Base-by-base conservation (phyloP, 2,888 invertebrate species). In the Lasioglossum malachurum region DNA sequence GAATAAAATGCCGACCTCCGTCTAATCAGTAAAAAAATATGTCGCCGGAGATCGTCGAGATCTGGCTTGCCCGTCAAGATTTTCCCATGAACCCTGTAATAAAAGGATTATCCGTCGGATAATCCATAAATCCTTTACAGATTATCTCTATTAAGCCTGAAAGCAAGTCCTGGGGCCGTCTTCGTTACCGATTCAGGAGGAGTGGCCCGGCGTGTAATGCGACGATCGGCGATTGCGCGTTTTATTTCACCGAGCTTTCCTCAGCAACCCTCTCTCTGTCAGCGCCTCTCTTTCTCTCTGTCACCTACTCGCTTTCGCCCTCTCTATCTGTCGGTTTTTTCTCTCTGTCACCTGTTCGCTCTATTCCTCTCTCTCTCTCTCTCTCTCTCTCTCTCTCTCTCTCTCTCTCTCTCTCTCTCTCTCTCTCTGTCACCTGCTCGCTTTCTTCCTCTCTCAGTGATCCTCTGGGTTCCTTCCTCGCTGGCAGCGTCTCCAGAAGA, bases 71-170 rank as follows among this genome's bases (percentile, higher is more conserved):
- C 53, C 23, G 72, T 85, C n/a, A 83, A 60, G 53, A 73, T 53
- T 38, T 38, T 67, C 31, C n/a, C 74, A 23, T 38, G 23, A 44
- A 35, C 49, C 35, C 35, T 57, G n/a, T 49, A 69, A 57, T 69
- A 85, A 75, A 85, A 75, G 14, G 44, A 73, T 75, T 72, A 71
- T 38, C 44, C 38, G 27, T 10, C 71, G 41, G 71, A 72, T 84
- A 75, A 85, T 84, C 78, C 84, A 46, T 74, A 71, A 83, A 64
- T 83, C 75, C 75, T 72, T 84, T 84, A 77, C 78, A 84, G 78
- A 78, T 78, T 78, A 84, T 78, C 85, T 53, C 38, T 84, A 75
- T 57, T 69, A 74, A 78, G 31, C 38, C 35, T 19, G 38, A 46
- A 60, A 46, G 86, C 60, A 71, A 74, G 53, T 46, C 38, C 19